Conservation (phyloP, 2,888 invertebrate genomes). For the Beris chalybata region DNA sequence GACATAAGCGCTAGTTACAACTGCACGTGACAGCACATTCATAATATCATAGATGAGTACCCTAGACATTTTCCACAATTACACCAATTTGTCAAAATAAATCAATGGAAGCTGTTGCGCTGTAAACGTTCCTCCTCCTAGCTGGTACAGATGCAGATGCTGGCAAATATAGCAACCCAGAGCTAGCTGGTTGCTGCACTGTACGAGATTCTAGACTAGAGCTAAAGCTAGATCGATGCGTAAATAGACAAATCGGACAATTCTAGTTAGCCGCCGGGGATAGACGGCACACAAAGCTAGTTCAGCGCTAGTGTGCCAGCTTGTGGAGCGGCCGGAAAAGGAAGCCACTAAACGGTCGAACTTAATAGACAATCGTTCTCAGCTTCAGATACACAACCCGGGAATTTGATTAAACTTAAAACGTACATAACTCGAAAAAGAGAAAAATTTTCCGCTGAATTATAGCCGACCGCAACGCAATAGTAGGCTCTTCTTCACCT, state of each 20-base stretch:
- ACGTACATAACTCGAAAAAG: too few species aligned
- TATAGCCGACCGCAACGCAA: too few species aligned
- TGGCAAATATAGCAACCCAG: neutral
- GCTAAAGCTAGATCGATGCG: neutral
- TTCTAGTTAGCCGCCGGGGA: neutral
- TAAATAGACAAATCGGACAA: conserved; percentile 12
- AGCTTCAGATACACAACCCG: neutral
- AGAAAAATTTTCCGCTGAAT: too few species aligned
- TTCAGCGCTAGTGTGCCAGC: neutral
- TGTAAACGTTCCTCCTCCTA: neutral
- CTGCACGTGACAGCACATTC: too few species aligned
- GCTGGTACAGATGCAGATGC: neutral
- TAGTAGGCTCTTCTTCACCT: too few species aligned
- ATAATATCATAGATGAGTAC: neutral
- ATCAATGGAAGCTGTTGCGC: conserved; percentile 28
- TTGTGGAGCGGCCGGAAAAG: conserved; percentile 37
- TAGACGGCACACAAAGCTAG: neutral
- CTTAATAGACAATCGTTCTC: conserved; percentile 36
- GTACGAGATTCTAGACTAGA: too few species aligned
- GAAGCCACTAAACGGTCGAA: conserved; percentile 37
- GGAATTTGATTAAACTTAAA: too few species aligned
- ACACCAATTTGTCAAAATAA: conserved; percentile 33
- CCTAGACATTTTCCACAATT: conserved; percentile 28
- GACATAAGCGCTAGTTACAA: too few species aligned
- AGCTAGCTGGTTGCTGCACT: neutral